A percentile compares a stretch with the other conserved stretches of the same genome.
Conservation (phyloP, 2,797 vertebrate genomes). For the Gadopsis marmoratus region DNA sequence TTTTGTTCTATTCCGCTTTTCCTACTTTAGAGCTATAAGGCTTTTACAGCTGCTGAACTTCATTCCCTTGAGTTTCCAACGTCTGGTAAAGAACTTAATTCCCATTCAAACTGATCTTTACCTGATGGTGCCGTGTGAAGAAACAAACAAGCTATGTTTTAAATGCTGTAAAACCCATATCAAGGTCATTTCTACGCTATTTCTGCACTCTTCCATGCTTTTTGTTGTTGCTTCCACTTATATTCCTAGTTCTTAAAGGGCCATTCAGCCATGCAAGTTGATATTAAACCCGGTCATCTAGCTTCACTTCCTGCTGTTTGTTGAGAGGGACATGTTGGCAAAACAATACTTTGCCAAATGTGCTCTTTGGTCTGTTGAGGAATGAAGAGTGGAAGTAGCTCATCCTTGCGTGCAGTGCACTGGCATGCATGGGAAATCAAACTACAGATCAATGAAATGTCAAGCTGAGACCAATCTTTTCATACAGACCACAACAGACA, state of each 20-base stretch:
- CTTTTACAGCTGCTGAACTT: not conserved
- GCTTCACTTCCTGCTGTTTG: not conserved
- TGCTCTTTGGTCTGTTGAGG: not conserved
- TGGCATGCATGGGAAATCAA: not conserved
- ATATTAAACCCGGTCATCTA: not conserved
- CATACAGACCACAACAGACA: not conserved
- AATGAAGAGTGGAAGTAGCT: not conserved
- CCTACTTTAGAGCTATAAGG: not conserved
- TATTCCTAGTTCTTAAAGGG: not conserved
- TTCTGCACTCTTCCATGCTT: not conserved
- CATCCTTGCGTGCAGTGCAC: not conserved
- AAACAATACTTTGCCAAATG: conserved; percentile 10
- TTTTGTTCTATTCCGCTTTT: not conserved
- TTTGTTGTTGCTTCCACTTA: not conserved
- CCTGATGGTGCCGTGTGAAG: not conserved
- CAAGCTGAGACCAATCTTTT: not conserved
- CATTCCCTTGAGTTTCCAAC: not conserved
- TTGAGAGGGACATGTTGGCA: not conserved
- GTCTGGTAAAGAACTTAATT: not conserved
- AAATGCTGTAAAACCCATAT: not conserved
- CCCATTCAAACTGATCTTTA: too few species aligned
- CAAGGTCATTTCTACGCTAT: not conserved
- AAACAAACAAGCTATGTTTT: not conserved
- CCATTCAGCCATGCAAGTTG: not conserved
- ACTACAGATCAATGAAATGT: not conserved